Percentiles rank a stretch among this genome's conserved stretches.
These are phyloP conservation scores for Mamestra configurata DNA, from an alignment of 1,140 invertebrate species.

Conservation along the genomic window DNA sequence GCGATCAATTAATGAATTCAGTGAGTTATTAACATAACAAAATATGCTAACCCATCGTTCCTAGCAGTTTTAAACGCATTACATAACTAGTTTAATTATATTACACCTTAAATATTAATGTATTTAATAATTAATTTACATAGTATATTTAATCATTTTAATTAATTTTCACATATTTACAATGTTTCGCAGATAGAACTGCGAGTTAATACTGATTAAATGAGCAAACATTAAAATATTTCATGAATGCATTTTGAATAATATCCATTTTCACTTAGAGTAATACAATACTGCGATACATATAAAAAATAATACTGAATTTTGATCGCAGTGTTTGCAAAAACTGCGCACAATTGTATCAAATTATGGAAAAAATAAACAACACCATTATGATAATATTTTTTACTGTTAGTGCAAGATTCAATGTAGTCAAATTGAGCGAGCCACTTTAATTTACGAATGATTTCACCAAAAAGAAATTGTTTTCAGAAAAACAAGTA, in stretches of 20 bases:
- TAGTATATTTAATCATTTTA: not conserved
- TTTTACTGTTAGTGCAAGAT: no score
- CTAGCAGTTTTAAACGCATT: constrained; percentile 42
- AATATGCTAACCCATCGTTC: constrained; percentile 37
- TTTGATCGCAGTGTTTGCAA: no score
- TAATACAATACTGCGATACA: not conserved
- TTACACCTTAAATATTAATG: constrained; percentile 36
- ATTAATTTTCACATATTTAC: constrained; percentile 35
- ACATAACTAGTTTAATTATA: constrained; percentile 27
- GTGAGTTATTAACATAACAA: constrained; percentile 23
- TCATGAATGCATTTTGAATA: not conserved
- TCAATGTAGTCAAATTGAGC: no score
- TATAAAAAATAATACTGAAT: not conserved
- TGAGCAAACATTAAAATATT: not conserved
- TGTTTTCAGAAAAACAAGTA: no score
- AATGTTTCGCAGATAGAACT: not conserved
- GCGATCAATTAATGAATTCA: constrained; percentile 14
- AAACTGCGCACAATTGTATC: no score
- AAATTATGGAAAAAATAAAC: no score
- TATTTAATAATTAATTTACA: constrained; percentile 22
- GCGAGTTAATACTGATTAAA: not conserved
- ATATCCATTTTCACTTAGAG: not conserved
- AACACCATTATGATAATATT: no score
- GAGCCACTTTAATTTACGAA: no score
- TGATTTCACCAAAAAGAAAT: no score